Conservation (phyloP, 2,113 vertebrate species). For the Apus apus region DNA sequence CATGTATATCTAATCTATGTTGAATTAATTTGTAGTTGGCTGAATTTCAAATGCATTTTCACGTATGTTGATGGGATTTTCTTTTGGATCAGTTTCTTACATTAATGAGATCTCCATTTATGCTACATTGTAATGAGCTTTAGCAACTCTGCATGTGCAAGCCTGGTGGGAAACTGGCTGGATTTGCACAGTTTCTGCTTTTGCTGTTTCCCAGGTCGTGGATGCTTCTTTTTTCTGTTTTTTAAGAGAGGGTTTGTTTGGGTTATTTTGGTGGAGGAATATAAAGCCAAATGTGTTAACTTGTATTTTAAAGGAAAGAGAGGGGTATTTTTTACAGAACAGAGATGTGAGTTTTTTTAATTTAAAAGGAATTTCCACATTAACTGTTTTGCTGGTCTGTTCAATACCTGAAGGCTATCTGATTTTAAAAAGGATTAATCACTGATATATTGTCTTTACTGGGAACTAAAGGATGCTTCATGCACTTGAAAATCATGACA, state of each 20-base stretch:
- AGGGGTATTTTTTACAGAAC: not conserved
- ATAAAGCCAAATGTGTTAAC: not conserved
- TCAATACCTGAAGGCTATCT: not conserved
- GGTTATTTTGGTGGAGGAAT: not conserved
- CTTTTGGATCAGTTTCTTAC: slow-evolving; percentile 43
- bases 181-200: not conserved
- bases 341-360: not conserved
- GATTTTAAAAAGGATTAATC: not conserved
- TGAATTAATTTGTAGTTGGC: slow-evolving; percentile 70
- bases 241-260: not conserved
- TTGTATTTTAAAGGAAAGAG: not conserved
- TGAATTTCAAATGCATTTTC: slow-evolving; percentile 59
- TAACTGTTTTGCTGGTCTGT: not conserved
- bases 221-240: not conserved
- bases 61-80: slow-evolving; percentile 60
- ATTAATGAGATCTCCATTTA: slow-evolving; percentile 58
- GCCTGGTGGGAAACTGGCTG: slow-evolving; percentile 30
- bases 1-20: slow-evolving; percentile 27
- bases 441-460: not conserved
- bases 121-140: slow-evolving; percentile 35
- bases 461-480: not conserved
- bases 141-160: slow-evolving; percentile 8
- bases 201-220: not conserved
- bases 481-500: not conserved
- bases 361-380: not conserved